Evolutionary conservation across 2,888 invertebrate species (phyloP), one percentile per base, ranked within the genome.

Genomic region (Melanostoma mellinum): DNA sequence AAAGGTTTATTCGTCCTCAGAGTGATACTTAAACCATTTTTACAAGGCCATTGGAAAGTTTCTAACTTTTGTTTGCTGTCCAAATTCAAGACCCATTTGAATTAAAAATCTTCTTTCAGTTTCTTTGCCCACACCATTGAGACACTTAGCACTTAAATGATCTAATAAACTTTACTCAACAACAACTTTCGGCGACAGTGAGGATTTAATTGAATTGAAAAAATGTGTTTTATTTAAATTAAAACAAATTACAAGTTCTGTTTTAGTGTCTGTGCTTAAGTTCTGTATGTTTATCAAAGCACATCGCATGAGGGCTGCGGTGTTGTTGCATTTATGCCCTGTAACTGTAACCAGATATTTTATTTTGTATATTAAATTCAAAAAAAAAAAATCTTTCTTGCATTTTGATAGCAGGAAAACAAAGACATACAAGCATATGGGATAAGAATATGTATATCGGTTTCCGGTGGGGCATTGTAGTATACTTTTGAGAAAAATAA

Each of bases 321-420:
- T 10, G 3, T 5, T 50, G 9, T 52, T 38, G 30, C 33, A 10
- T 30, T 50, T 67, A 36, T n/a, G 58, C 33, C 30, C 44, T 73
- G 67, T 79, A 73, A 79, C 44, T 73, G 67, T 79, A 73, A 79
- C 60, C 40, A 73, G 78, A 73, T 76, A 71, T 72, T 63, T 61
- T 74, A n/a, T 50, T 38, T 44, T 53, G 36, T 56, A 35, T 69
- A 55, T 61, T 36, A 33, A 30, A 48, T 61, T 61, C 38, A 53
- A 58, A 67, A 65, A 52, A 6, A 69, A 65, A 52, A 72, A 60
- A 48, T 60, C 35, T 38, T 60, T 56, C 20, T 63, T 63, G 38
- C 46, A 40, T 77, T 67, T 53, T 61, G 71, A 72, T 81, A 72
- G 52, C 44, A 55, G 10, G 35, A 42, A 44, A 40, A 38, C 32